Conservation (phyloP, 1,140 invertebrate species). For the Cyrtorhinus lividipennis region DNA sequence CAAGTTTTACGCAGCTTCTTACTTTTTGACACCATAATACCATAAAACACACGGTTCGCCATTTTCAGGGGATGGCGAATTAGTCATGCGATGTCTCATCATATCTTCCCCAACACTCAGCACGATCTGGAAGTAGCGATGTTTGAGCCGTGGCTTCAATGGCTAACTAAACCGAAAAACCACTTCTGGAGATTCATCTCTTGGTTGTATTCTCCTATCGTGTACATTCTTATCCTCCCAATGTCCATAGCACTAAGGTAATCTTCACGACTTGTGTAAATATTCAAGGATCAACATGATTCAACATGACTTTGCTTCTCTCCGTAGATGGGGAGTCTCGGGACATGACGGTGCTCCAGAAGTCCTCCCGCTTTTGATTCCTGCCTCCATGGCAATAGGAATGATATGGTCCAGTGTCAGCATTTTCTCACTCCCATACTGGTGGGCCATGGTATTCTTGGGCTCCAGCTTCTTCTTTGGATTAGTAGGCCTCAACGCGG, state of each 20-base stretch:
- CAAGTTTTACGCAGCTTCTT: too few relatives aligned
- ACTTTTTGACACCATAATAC: too few relatives aligned
- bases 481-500: conserved; percentile 54
- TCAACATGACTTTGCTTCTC: too few relatives aligned
- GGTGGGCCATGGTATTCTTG: conserved; percentile 44
- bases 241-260: conserved; percentile 33
- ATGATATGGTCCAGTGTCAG: conserved; percentile 28
- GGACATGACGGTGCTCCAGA: conserved; percentile 28
- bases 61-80: conserved; percentile 57
- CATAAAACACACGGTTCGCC: too few relatives aligned
- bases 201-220: conserved; percentile 35
- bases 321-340: not conserved
- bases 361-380: conserved; percentile 36
- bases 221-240: conserved; percentile 34
- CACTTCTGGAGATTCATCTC: conserved; percentile 32
- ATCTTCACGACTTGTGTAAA: conserved; percentile 15
- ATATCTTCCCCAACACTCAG: conserved; percentile 62
- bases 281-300: not conserved
- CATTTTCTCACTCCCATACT: conserved; percentile 28
- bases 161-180: conserved; percentile 40
- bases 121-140: conserved; percentile 57
- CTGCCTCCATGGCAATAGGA: conserved; percentile 35
- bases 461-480: conserved; percentile 45
- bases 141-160: conserved; percentile 53
- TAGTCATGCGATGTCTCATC: conserved; percentile 62